Evolutionary conservation across 2,797 vertebrate genomes (phyloP).

Genomic region (Platalea minor): DNA sequence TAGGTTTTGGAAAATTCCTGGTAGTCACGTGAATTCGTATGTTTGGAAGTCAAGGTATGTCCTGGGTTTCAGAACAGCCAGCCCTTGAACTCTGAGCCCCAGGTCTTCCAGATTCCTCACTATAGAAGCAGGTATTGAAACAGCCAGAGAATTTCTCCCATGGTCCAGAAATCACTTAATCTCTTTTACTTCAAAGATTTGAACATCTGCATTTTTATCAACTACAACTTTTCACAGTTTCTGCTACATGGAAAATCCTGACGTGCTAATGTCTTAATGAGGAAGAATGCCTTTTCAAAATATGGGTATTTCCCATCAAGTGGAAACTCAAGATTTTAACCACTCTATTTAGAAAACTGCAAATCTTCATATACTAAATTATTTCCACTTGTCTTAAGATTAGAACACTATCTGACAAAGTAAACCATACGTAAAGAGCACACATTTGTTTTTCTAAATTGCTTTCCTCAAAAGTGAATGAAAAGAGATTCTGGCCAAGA

Average conservation of each 20-base stretch:
- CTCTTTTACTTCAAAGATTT: neutral
- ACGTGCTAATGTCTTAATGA: neutral
- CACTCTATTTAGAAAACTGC: neutral
- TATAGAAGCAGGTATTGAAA: neutral
- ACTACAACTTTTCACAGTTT: neutral
- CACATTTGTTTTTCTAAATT: neutral
- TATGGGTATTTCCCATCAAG: neutral
- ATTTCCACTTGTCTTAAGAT: constrained; percentile 1
- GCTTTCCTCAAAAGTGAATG: neutral
- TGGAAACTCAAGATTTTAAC: neutral
- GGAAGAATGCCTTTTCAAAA: neutral
- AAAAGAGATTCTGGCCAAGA: constrained; percentile 1
- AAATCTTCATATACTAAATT: neutral
- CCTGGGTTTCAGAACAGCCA: neutral
- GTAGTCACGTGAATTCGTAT: neutral
- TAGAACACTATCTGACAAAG: neutral
- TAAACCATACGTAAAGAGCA: neutral
- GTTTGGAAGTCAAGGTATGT: neutral
- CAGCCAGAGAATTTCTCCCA: neutral
- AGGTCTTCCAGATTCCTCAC: neutral
- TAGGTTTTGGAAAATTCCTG: neutral
- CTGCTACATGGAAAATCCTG: neutral
- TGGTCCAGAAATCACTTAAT: neutral
- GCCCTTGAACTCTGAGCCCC: neutral
- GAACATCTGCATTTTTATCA: neutral